Base-by-base conservation (phyloP, 1,140 invertebrate genomes). In the Euborellia annulipes region DNA sequence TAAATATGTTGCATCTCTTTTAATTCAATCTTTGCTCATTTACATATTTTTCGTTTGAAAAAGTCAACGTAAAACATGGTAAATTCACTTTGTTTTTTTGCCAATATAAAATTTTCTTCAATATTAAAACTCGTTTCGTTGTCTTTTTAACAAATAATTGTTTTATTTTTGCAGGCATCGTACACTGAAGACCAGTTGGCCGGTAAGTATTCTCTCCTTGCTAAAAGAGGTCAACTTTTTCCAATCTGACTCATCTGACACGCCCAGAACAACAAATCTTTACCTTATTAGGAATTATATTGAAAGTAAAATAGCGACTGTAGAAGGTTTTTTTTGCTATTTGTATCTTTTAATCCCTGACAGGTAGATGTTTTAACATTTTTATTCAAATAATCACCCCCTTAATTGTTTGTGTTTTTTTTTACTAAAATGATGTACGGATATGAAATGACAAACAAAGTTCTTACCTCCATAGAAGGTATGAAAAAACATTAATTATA, bases 131-230 rank as follows among this genome's bases (percentile, higher is more conserved):
- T 27, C n/a, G 40, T 21, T 43, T 6, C 1, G 17, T 27, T 19
- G 9, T n/a, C 16, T n/a, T n/a, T 30, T 16, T 43, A 13, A 23
- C 9, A 27, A n/a, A 16, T 9, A 23, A 3, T 30, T 14, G 23
- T 44, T 47, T 49, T 56, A 48, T 66, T 58, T 49, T 80, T 76
- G 46, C 73, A 89, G 85, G 82, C 79, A 60, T 81, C 82, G 56
- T 86, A 86, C 64, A 78, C 79, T 23, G 86, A 90, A 69, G 85
- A 90, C 71, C 85, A 89, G 69, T 76, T 88, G 65, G 78, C 81
- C 60, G 85, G 85, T 89, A 70, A 84, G 82, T 78, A 53, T 60
- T 59, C 51, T 54, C 46, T 47, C 51, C 52, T 52, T 45, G 52
- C 48, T 53, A 51, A 53, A 55, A 46, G 54, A 58, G 53, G 58